These are phyloP conservation scores for Orientallactaga sibirica DNA, from an alignment of 2,797 vertebrate species.

Conservation along the genomic window DNA sequence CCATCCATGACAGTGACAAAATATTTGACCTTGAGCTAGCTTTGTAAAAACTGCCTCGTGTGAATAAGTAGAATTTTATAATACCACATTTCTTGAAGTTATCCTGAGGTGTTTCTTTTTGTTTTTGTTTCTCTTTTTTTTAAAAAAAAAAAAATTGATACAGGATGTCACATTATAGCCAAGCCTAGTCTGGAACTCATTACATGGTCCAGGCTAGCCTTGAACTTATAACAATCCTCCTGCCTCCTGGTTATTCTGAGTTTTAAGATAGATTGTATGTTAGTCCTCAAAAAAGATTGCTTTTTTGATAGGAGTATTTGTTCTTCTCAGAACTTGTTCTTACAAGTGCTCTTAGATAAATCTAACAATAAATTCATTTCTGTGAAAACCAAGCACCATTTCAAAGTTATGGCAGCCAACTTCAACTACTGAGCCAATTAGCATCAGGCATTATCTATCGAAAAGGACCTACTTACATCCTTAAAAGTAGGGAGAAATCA, in stretches of 20 bases:
- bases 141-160: too few species aligned
- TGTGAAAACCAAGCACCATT: constrained; percentile 15
- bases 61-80: background rate
- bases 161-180: too few species aligned
- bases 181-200: too few species aligned
- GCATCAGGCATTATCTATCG: background rate
- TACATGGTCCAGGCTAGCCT: too few species aligned
- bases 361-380: constrained; percentile 22
- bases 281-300: background rate
- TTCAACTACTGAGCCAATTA: constrained; percentile 5
- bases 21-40: background rate
- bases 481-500: background rate
- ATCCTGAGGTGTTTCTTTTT: background rate
- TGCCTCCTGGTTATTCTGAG: background rate
- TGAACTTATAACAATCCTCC: background rate
- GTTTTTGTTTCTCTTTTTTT: too few species aligned
- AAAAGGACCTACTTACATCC: constrained; percentile 17
- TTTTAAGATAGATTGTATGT: background rate
- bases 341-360: background rate
- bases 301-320: background rate
- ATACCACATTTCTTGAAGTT: background rate
- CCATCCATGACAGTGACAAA: background rate
- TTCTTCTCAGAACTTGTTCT: background rate
- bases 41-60: background rate
- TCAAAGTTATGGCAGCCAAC: constrained; percentile 6